Evolutionary conservation across 1,140 invertebrate genomes (phyloP).

Genomic region (Onthophagus taurus): DNA sequence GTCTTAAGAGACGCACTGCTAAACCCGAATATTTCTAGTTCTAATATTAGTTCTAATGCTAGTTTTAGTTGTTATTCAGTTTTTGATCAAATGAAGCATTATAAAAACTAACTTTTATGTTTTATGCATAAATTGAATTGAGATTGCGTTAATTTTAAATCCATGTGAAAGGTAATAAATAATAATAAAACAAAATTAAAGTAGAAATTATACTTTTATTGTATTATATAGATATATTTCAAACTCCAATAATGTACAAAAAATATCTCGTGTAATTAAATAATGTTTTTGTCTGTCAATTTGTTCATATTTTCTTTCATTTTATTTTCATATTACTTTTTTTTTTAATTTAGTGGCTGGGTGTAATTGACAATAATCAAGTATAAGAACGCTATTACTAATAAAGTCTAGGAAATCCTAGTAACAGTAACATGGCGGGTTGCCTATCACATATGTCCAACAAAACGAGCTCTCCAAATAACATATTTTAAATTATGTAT

Average conservation of each 20-base stretch:
- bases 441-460: slow-evolving; percentile 41
- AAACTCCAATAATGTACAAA: slow-evolving; percentile 46
- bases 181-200: slow-evolving; percentile 18
- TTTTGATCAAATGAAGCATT: too few relatives aligned
- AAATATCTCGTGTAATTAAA: slow-evolving; percentile 45
- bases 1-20: too few relatives aligned
- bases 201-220: slow-evolving; percentile 36
- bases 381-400: slow-evolving; percentile 39
- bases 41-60: too few relatives aligned
- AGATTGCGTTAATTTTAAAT: too few relatives aligned
- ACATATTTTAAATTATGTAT: slow-evolving; percentile 41
- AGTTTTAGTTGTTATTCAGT: too few relatives aligned
- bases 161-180: too few relatives aligned
- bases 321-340: slow-evolving; percentile 12
- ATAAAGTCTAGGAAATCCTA: slow-evolving; percentile 38
- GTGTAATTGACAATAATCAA: slow-evolving; percentile 40
- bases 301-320: too few relatives aligned
- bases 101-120: too few relatives aligned
- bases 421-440: slow-evolving; percentile 39
- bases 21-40: too few relatives aligned
- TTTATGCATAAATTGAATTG: too few relatives aligned
- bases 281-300: slow-evolving; percentile 41
- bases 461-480: slow-evolving; percentile 38
- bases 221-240: slow-evolving; percentile 43
- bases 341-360: slow-evolving; percentile 34